A percentile compares a stretch with the other conserved stretches of the same genome.
phyloP scores from a whole-genome alignment of 2,797 vertebrate genomes.

The Furcifer pardalis region DNA sequence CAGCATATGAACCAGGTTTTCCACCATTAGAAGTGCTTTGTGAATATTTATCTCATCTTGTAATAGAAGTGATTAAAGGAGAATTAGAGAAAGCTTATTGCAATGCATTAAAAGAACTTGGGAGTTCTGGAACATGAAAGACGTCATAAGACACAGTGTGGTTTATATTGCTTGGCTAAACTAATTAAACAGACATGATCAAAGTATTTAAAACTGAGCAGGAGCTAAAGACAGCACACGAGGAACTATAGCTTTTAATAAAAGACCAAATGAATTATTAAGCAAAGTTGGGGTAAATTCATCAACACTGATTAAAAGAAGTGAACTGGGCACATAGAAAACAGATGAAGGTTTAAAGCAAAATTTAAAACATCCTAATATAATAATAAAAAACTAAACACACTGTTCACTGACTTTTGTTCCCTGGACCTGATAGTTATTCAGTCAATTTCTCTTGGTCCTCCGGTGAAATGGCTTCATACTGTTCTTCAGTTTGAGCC shows the following conservation, averaged over 20 bases:
- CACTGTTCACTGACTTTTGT: background rate
- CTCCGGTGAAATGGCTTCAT: conserved; percentile 8
- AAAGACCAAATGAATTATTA: background rate
- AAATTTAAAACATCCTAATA: background rate
- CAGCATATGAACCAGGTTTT: background rate
- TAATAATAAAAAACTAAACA: background rate
- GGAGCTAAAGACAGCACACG: background rate
- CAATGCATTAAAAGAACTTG: background rate
- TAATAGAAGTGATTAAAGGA: conserved; percentile 15
- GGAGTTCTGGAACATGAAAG: background rate
- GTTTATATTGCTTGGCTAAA: conserved; percentile 34
- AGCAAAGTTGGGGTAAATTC: background rate
- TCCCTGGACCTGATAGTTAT: background rate
- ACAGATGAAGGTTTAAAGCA: background rate
- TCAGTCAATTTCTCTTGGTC: background rate
- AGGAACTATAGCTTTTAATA: conserved; percentile 2
- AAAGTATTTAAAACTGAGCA: conserved; percentile 25
- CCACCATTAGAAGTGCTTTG: background rate
- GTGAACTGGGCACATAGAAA: background rate
- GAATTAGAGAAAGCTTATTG: background rate
- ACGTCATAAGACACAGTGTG: background rate
- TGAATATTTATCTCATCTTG: background rate
- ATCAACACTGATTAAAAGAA: background rate
- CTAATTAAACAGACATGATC: conserved; percentile 24
- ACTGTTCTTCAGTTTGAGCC: conserved; percentile 5